Evolutionary conservation across 2,797 vertebrate genomes (phyloP), one percentile per base, ranked within the genome.

Genomic region (Phyllotis vaccarum): DNA sequence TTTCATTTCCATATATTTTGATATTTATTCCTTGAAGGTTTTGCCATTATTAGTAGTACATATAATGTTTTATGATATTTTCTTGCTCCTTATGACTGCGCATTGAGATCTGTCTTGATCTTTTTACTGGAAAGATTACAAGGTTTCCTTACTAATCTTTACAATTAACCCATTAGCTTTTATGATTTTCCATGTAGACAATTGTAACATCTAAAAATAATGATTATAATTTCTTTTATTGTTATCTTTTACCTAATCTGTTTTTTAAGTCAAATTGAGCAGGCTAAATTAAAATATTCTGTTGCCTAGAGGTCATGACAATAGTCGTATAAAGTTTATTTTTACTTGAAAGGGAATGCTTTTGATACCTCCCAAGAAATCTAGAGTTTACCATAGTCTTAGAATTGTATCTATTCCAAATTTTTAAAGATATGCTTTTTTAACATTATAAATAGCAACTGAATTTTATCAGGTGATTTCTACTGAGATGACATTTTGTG

Each of bases 341-440:
- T 17, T 17, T 75, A 64, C 54, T 56, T 93, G 37, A 95, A 93
- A 93, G 40, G 56, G 46, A 91, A 58, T 58, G 16, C 58, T 90
- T 92, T 85, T 79, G 62, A 83, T 86, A 83, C n/a, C 90, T 76
- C 31, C 54, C 29, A 58, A 10, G 56, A 93, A 97, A 86, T 82
- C 60, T 7, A 27, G 34, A 68, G 74, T 88, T 94, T 90, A 49
- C 58, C 62, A 14, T 86, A 37, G 14, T 74, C 96, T 80, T 68
- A 80, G n/a, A n/a, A n/a, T n/a, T n/a, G n/a, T 54, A 52, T 72
- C 8, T 94, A 78, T 78, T 95, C 49, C 66, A 95, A 95, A 72
- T 91, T 89, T 90, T 83, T 78, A 83, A 64, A 79, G 54, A 79
- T 80, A 52, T 92, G 58, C 79, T 86, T 97, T 92, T 13, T 92